Evolutionary conservation across 2,888 invertebrate species (phyloP).

Genomic region (Drosophila ochracea): DNA sequence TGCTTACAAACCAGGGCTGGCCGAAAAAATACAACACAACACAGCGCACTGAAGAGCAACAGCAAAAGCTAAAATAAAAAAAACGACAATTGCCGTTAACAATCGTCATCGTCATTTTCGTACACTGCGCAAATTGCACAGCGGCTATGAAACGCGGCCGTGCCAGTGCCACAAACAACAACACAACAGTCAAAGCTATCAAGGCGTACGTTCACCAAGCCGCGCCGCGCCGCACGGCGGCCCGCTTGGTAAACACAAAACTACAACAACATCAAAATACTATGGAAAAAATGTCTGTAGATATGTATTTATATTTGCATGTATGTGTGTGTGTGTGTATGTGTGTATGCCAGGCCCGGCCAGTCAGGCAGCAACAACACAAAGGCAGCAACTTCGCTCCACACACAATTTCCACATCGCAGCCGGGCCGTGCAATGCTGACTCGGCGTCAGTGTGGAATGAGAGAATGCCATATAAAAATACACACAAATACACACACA

Average conservation of each 20-base stretch:
- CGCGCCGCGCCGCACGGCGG: conserved; percentile 44
- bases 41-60: conserved; percentile 3
- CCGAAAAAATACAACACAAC: conserved; percentile 37
- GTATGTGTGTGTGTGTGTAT: conserved; percentile 18
- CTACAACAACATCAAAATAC: conserved; percentile 72
- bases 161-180: conserved; percentile 64
- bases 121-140: conserved; percentile 77
- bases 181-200: conserved; percentile 55
- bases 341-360: conserved; percentile 54
- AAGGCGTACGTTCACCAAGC: conserved; percentile 69
- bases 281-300: conserved; percentile 66
- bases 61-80: conserved; percentile 5
- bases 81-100: conserved; percentile 76
- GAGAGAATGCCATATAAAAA: conserved; percentile 78
- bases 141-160: conserved; percentile 76
- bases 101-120: conserved; percentile 71
- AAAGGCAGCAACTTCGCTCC: conserved; percentile 64
- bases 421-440: conserved; percentile 72
- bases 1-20: conserved; percentile 64
- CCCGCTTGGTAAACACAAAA: conserved; percentile 78
- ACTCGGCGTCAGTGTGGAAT: conserved; percentile 74
- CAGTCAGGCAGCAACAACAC: conserved; percentile 62
- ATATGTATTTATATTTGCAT: conserved; percentile 32
- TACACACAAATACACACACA: conserved; percentile 51
- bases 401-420: conserved; percentile 73